Conservation (phyloP, 1,140 invertebrate genomes). For the Drosophila pallidifrons region DNA sequence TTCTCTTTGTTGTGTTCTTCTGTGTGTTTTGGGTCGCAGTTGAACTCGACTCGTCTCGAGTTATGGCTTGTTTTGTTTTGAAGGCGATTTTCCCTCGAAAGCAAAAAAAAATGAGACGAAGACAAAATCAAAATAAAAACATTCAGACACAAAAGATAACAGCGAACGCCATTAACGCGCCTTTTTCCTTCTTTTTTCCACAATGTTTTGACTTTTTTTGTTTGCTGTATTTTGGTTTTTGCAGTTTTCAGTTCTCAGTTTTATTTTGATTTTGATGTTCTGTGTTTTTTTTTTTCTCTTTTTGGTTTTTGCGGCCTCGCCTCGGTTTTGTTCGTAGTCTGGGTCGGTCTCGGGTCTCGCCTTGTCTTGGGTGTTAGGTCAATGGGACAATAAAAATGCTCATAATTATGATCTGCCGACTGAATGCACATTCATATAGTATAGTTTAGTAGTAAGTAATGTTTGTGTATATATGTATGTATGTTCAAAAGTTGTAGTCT, state of each 20-base stretch:
- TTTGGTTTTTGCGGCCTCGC: background rate
- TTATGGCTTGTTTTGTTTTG: constrained; percentile 43
- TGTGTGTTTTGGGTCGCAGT: background rate
- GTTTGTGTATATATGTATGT: background rate
- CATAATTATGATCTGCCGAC: constrained; percentile 36
- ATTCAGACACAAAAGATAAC: constrained; percentile 9
- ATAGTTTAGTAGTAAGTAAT: background rate
- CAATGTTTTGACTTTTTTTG: constrained; percentile 3
- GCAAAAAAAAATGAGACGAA: background rate
- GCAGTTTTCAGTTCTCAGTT: constrained; percentile 40
- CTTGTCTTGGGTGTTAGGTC: constrained; percentile 72
- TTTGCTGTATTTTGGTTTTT: constrained; percentile 6
- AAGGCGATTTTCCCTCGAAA: constrained; percentile 37
- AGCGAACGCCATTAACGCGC: constrained; percentile 34
- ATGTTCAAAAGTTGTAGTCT: background rate
- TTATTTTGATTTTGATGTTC: constrained; percentile 73
- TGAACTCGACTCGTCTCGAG: constrained; percentile 19
- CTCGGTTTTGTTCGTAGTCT: background rate
- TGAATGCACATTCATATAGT: constrained; percentile 21
- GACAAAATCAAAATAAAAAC: background rate
- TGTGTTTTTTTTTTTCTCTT: background rate
- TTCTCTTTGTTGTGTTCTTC: no score
- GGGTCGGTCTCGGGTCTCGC: constrained; percentile 12
- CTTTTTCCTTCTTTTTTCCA: constrained; percentile 22
- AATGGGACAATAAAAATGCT: constrained; percentile 78